Base-by-base conservation (phyloP, 2,888 invertebrate species). In the Amiota communis region DNA sequence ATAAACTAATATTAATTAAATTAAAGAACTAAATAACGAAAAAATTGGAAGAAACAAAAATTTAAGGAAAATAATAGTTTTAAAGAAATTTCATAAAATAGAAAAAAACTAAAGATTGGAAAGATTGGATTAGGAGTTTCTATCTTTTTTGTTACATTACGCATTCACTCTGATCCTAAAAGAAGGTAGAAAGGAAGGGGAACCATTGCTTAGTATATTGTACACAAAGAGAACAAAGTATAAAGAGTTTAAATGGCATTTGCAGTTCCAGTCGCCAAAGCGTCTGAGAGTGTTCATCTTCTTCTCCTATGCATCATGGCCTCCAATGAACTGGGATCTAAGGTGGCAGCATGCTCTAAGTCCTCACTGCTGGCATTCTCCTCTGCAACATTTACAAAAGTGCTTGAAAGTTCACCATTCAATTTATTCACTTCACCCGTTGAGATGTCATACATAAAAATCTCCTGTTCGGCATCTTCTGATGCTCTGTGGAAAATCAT, bases 311-410 rank as follows among this genome's bases (percentile, higher is more conserved):
- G 86, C 85, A 88, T 87, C 88, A 88, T 88, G 70, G 83, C 79
- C 79, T 88, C 89, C 75, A 88, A 76, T 13, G 87, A 84, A 17
- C 86, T 88, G 51, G 81, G 87, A 77, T 88, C 88, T 74, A 88
- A 76, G 12, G 89, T 88, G 67, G 89, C 92, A 47, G 92, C 89
- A 79, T 92, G 91, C 81, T 92, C 93, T 76, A 92, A 90, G 78
- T 93, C 93, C 88, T 93, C 92, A 78, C 92, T 92, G 65, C 92
- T 90, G 10, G 95, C 93, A 89, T 96, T 96, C 79, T 95, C 95
- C 90, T 96, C 96, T 23, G 96, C 96, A 63, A 96, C 96, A 86
- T 95, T 94, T 1, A 96, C 96, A 82, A 96, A 96, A 53, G 96
- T 95, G 70, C 93, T 93, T 6, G 96, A 96, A 70, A 96, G 91